Percentiles rank a stretch among this genome's conserved stretches.
Evolutionary conservation across 2,113 vertebrate genomes (phyloP).

Genomic region (Megalops atlanticus): DNA sequence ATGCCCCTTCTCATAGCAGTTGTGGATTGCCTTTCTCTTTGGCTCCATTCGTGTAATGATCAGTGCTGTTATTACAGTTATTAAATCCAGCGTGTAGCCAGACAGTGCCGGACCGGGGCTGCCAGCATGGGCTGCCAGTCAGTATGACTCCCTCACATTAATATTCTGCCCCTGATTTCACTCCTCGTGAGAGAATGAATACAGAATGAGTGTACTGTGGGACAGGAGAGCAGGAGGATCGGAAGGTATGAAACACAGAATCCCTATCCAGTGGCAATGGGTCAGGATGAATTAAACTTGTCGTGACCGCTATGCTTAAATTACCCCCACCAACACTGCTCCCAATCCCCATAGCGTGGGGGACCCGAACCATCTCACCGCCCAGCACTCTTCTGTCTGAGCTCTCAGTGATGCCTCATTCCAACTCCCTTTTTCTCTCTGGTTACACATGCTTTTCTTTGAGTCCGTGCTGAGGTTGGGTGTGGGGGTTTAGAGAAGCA

Average conservation of each 20-base stretch:
- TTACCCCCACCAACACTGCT: background rate
- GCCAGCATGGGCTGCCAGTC: background rate
- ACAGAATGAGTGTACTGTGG: conserved; percentile 45
- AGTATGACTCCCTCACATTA: background rate
- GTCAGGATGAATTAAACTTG: conserved; percentile 66
- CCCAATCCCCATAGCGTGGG: background rate
- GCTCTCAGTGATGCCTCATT: background rate
- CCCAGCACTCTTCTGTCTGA: background rate
- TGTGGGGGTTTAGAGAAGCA: background rate
- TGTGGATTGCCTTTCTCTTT: too few relatives aligned
- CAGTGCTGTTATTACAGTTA: background rate
- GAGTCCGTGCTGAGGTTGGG: background rate
- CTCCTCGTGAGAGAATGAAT: conserved; percentile 27
- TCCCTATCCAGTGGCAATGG: conserved; percentile 65
- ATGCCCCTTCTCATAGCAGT: too few relatives aligned
- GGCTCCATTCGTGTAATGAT: background rate
- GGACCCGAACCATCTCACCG: background rate
- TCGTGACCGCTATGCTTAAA: conserved; percentile 27
- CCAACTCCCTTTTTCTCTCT: background rate
- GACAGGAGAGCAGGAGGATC: conserved; percentile 54
- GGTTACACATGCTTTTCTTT: background rate
- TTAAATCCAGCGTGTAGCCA: background rate
- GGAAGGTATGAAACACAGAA: conserved; percentile 4
- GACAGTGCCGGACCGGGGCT: too few relatives aligned
- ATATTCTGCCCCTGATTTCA: background rate